These are phyloP conservation scores for Meiosimyza decipiens DNA, from an alignment of 2,888 invertebrate species.

Conservation along the genomic window DNA sequence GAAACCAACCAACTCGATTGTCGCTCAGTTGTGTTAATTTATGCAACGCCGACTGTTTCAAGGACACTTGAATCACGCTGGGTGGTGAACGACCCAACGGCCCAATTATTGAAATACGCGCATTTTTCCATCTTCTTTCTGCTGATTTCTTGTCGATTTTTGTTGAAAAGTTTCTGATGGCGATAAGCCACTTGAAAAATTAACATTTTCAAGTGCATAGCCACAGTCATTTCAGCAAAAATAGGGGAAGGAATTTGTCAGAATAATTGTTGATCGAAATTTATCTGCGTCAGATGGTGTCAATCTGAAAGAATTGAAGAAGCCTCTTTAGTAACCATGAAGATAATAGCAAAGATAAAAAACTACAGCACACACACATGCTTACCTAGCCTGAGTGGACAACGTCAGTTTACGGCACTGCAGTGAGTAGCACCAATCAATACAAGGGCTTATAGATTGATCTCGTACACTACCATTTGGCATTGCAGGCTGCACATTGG, in stretches of 20 bases:
- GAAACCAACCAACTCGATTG: conserved; percentile 1
- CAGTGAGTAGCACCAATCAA: no score
- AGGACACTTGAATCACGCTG: conserved; percentile 31
- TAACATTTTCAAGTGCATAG: conserved; percentile 30
- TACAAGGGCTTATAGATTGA: no score
- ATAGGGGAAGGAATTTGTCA: no score
- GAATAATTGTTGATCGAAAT: no score
- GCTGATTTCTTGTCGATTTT: neutral
- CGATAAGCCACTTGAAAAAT: conserved; percentile 35
- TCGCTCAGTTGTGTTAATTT: conserved; percentile 33
- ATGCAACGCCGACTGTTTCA: conserved; percentile 32
- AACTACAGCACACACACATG: no score
- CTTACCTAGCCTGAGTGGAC: no score
- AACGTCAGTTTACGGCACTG: no score
- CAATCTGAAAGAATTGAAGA: conserved; percentile 20
- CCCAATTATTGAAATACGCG: neutral
- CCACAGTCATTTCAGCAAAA: conserved; percentile 11
- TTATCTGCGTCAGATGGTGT: conserved; percentile 28
- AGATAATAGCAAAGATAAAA: no score
- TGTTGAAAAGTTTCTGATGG: conserved; percentile 15
- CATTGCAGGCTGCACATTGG: conserved; percentile 19
- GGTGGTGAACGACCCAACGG: conserved; percentile 23
- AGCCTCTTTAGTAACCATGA: no score
- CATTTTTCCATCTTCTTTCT: neutral
- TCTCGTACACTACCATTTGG: neutral